Evolutionary conservation across 1,140 invertebrate genomes (phyloP).

Genomic region (Nasonia longicornis): DNA sequence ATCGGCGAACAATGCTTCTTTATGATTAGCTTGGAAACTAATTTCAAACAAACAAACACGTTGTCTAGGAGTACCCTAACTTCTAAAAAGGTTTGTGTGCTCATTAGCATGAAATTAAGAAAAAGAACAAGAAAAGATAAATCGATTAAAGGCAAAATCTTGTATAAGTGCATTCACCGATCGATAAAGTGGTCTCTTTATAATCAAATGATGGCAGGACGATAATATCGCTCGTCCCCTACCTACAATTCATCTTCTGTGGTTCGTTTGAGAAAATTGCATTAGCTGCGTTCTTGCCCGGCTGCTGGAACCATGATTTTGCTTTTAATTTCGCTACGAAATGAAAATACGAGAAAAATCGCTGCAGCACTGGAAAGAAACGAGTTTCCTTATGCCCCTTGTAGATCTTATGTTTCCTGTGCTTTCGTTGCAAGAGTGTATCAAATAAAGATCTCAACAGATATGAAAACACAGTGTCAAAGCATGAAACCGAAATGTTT

Average conservation of each 20-base stretch:
- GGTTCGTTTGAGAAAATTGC: constrained; percentile 4
- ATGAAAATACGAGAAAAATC: constrained; percentile 28
- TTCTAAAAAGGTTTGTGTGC: too few relatives aligned
- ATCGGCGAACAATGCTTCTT: not conserved
- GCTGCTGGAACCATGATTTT: not conserved
- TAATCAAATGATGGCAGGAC: not conserved
- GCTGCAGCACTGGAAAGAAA: not conserved
- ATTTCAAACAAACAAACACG: not conserved
- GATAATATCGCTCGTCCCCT: not conserved
- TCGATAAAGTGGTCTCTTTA: constrained; percentile 14
- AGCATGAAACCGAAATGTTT: too few relatives aligned
- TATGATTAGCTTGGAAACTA: not conserved
- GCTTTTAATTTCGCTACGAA: constrained; percentile 14
- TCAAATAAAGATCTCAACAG: not conserved
- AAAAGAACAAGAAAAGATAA: not conserved
- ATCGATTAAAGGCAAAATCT: not conserved
- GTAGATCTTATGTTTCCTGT: too few relatives aligned
- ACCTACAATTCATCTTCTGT: not conserved
- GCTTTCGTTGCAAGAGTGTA: not conserved
- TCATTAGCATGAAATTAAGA: not conserved
- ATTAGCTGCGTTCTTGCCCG: not conserved
- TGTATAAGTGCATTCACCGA: not conserved
- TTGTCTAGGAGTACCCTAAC: too few relatives aligned
- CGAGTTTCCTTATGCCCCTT: not conserved
- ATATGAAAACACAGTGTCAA: not conserved